These are phyloP conservation scores for Hyalella azteca DNA, from an alignment of 2,888 invertebrate species.

Conservation along the genomic window DNA sequence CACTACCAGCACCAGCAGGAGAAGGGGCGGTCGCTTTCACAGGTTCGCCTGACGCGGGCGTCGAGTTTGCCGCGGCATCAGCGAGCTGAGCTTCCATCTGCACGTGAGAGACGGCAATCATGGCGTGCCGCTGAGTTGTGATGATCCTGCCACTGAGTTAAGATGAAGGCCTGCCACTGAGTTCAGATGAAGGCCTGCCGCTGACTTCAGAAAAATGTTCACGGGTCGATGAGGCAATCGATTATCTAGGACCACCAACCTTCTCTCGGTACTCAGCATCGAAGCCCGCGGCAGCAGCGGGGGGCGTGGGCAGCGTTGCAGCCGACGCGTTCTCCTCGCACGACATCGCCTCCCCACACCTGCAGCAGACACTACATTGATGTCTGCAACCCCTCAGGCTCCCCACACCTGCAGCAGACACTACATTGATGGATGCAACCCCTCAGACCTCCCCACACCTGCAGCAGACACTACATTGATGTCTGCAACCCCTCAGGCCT, in stretches of 20 bases:
- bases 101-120: neutral
- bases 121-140: neutral
- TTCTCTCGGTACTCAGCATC: slow-evolving; percentile 20
- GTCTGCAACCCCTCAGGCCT: neutral
- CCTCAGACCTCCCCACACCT: neutral
- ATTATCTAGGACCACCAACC: too few relatives aligned
- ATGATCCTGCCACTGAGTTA: too few relatives aligned
- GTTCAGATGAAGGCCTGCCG: too few relatives aligned
- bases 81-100: slow-evolving; percentile 12
- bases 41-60: neutral
- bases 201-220: too few relatives aligned
- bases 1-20: neutral
- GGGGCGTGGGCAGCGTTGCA: neutral
- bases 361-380: neutral
- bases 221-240: too few relatives aligned
- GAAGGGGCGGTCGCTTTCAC: neutral
- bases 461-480: neutral
- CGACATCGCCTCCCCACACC: neutral
- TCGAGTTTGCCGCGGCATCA: neutral
- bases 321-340: slow-evolving; percentile 18
- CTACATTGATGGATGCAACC: neutral
- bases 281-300: neutral
- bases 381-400: neutral
- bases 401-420: neutral
- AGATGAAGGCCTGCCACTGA: too few relatives aligned